Base-by-base conservation (phyloP, 2,888 invertebrate species). In the Rhaphigaster nebulosa region DNA sequence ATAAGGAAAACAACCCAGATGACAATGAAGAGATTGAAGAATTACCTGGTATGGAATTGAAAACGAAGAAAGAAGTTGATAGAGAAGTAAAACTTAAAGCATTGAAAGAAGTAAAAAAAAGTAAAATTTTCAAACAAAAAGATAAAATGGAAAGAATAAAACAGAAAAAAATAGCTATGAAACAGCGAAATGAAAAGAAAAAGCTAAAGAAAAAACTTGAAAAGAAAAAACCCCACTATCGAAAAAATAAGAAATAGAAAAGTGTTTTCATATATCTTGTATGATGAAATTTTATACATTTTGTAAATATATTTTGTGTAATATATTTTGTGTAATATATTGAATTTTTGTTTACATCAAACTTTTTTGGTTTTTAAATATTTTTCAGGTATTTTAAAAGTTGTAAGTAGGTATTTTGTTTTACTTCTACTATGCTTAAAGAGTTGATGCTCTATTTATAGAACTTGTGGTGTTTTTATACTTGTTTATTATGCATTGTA, bases 91-190 rank as follows among this genome's bases (percentile, higher is more conserved):
- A 96, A 93, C 95, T 95, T 92, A 95, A 96, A 93, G 96, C 97
- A 0, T 95, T 96, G 0, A 96, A 96, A 93, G 96, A 96, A 93
- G 95, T 97, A 29, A 95, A 97, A 93, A 96, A 96, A 92, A 97
- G 97, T 93, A 97, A 96, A 95, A 95, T 95, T 0, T 97, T 96
- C 93, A 96, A 96, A 94, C 95, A 95, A 94, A 97, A 97, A 93
- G 96, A 95, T 92, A 96, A 96, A 93, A 93, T 97, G 50, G 92
- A 93, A 88, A 92, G 91, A 54, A 92, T 92, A 52, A 93, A 93
- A 91, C 97, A 97, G 93, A 96, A 95, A 92, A 97, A 96, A 93
- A 96, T 96, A 93, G 95, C 96, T 0, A 93, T 94, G 92, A 94
- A 94, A 70, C 93, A 94, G 92, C 94, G 94, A 91, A 91, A 92